Percentiles rank a stretch among this genome's conserved stretches.
Evolutionary conservation across 2,113 vertebrate genomes (phyloP).

Genomic region (Hystrix brachyura): DNA sequence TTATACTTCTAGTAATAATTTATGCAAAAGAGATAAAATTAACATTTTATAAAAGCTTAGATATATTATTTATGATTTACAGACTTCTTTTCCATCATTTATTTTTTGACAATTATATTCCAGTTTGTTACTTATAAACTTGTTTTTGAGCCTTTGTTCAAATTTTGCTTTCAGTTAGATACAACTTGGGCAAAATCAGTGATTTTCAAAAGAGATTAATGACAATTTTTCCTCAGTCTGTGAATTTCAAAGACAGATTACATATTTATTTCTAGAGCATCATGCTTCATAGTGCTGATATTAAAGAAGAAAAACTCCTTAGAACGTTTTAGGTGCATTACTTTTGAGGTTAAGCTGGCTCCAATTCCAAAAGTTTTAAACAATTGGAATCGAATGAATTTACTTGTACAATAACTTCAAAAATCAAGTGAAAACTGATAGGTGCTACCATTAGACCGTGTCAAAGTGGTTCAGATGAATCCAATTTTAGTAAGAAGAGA

Average conservation of each 20-base stretch:
- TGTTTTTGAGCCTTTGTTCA: neutral
- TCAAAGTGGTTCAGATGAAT: slow-evolving; percentile 83
- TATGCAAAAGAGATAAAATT: neutral
- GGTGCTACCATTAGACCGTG: slow-evolving; percentile 75
- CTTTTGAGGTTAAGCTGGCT: slow-evolving; percentile 64
- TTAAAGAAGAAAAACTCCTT: slow-evolving; percentile 59
- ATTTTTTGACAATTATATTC: neutral
- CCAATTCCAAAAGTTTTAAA: slow-evolving; percentile 77
- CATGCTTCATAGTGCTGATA: neutral
- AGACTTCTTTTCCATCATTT: neutral
- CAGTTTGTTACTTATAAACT: neutral
- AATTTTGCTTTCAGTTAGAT: slow-evolving; percentile 12
- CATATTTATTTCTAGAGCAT: slow-evolving; percentile 46
- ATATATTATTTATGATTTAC: neutral
- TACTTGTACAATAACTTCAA: slow-evolving; percentile 80
- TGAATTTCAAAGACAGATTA: neutral
- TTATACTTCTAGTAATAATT: neutral
- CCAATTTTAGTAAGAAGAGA: slow-evolving; percentile 72
- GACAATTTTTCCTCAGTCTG: neutral
- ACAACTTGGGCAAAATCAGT: neutral
- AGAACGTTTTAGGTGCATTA: slow-evolving; percentile 74
- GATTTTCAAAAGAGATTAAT: neutral
- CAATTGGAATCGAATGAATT: slow-evolving; percentile 81
- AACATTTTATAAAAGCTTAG: neutral
- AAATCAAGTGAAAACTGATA: slow-evolving; percentile 82